These are phyloP conservation scores for Anthonomus grandis DNA, from an alignment of 1,140 invertebrate genomes.

Conservation along the genomic window DNA sequence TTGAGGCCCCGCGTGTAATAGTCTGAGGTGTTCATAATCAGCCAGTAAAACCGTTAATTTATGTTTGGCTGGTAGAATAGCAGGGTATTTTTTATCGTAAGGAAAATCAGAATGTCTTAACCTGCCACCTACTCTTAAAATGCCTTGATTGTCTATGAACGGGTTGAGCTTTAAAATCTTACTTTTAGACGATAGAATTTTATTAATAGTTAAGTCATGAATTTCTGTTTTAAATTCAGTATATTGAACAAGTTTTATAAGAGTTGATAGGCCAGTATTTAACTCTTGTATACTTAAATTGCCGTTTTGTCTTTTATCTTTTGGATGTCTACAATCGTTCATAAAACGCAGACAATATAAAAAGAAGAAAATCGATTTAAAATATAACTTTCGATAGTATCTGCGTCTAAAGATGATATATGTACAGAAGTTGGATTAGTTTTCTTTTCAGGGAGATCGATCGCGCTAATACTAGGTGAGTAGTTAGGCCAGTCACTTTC, in stretches of 20 bases:
- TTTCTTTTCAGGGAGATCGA: background rate
- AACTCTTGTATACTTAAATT: too few relatives aligned
- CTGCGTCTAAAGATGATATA: too few relatives aligned
- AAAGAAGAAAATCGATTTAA: too few relatives aligned
- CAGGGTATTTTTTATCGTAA: slow-evolving; percentile 21
- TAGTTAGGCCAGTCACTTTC: slow-evolving; percentile 4
- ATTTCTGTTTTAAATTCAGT: background rate
- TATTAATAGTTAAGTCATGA: background rate
- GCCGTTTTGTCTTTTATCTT: too few relatives aligned
- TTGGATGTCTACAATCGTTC: too few relatives aligned
- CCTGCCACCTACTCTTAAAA: slow-evolving; percentile 19
- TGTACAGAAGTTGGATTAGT: too few relatives aligned
- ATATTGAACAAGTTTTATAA: too few relatives aligned
- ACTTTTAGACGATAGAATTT: background rate
- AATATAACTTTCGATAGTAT: too few relatives aligned
- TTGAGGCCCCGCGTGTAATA: slow-evolving; percentile 39
- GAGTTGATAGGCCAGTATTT: too few relatives aligned
- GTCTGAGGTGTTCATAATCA: slow-evolving; percentile 17
- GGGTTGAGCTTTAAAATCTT: slow-evolving; percentile 33
- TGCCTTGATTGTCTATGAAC: slow-evolving; percentile 43
- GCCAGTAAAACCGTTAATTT: slow-evolving; percentile 27
- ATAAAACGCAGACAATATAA: too few relatives aligned
- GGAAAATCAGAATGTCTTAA: background rate
- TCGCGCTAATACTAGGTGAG: background rate
- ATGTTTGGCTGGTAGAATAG: slow-evolving; percentile 36